These are phyloP conservation scores for Phoebastria nigripes DNA, from an alignment of 2,797 vertebrate genomes.

Conservation along the genomic window DNA sequence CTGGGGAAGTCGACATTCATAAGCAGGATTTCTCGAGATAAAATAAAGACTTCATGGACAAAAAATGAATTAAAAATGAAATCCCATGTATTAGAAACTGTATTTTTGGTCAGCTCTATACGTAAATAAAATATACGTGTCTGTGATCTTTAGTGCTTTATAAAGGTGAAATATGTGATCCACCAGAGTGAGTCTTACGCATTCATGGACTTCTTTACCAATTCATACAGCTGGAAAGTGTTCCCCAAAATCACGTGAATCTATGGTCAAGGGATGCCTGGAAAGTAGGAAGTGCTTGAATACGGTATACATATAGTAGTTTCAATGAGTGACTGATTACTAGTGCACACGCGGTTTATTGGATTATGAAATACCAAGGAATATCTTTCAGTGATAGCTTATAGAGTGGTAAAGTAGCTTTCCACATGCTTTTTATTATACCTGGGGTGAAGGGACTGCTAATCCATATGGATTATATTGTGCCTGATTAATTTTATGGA, in stretches of 20 bases:
- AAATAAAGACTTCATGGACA: not conserved
- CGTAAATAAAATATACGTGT: not conserved
- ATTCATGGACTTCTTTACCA: not conserved
- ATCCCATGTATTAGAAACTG: not conserved
- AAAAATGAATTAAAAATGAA: not conserved
- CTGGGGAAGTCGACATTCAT: not conserved
- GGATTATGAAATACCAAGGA: not conserved
- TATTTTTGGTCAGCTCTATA: not conserved
- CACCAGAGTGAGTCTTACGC: not conserved
- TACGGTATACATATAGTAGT: not conserved
- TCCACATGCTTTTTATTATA: not conserved
- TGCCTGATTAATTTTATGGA: not conserved
- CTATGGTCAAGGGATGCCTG: not conserved
- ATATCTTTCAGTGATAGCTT: not conserved
- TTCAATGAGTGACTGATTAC: not conserved
- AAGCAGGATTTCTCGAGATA: not conserved
- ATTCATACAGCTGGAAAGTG: not conserved
- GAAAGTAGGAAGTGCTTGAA: not conserved
- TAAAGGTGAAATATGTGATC: not conserved
- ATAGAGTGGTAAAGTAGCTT: not conserved
- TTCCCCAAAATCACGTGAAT: not conserved
- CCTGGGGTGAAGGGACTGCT: not conserved
- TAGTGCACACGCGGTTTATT: accelerated
- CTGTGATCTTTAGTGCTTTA: not conserved
- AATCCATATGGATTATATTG: not conserved